A percentile compares a stretch with the other conserved stretches of the same genome.
These are phyloP conservation scores for Oscheius onirici DNA, from an alignment of 2,888 invertebrate species.

Conservation along the genomic window DNA sequence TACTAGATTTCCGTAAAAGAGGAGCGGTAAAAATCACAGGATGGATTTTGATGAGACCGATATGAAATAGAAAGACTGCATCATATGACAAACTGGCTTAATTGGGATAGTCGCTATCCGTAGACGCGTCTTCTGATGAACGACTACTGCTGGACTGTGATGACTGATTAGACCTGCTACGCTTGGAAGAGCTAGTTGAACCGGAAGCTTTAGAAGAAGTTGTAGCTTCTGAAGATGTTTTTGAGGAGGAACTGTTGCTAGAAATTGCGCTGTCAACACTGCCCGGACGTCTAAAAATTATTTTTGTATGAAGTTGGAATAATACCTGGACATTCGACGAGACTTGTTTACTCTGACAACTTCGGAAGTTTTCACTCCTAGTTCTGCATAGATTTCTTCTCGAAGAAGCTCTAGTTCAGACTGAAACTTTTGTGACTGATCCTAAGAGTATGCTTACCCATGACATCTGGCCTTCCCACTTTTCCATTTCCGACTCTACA, in stretches of 20 bases:
- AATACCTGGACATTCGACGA: background rate
- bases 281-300: background rate
- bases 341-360: slow-evolving; percentile 5
- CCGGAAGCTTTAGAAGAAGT: slow-evolving; percentile 2
- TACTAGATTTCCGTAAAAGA: background rate
- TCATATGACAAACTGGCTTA: slow-evolving; percentile 4
- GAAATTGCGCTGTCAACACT: slow-evolving; percentile 10
- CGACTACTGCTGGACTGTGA: background rate
- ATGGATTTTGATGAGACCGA: background rate
- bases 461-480: slow-evolving; percentile 34
- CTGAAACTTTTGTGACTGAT: slow-evolving; percentile 10
- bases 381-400: slow-evolving; percentile 29
- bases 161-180: background rate
- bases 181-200: background rate
- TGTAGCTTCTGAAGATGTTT: background rate
- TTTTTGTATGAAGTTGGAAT: background rate
- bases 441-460: slow-evolving; percentile 36
- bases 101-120: slow-evolving; percentile 1
- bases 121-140: slow-evolving; percentile 1
- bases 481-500: slow-evolving; percentile 41
- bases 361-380: background rate
- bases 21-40: slow-evolving; percentile 3
- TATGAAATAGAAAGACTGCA: slow-evolving; percentile 10
- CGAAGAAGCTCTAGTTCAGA: slow-evolving; percentile 3
- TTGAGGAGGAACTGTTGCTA: background rate